Base-by-base conservation (phyloP, 1,140 invertebrate species). In the Papilio xuthus region DNA sequence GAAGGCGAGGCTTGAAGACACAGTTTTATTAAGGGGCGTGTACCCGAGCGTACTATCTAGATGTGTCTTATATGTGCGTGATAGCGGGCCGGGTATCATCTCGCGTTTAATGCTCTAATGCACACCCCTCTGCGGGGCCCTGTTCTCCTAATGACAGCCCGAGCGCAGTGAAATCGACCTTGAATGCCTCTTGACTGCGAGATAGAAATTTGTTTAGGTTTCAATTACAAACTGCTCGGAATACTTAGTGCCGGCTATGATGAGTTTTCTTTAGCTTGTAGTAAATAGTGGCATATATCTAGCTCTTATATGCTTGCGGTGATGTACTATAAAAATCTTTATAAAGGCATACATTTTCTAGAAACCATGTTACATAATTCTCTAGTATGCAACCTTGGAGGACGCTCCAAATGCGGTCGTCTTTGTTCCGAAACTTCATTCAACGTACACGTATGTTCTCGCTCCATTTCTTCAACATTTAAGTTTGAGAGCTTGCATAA, bases 71-170 rank as follows among this genome's bases (percentile, higher is more conserved):
- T 28, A 67, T 67, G 60, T 67, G 26, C 60, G 4, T 67, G 41
- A 73, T 73, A 73, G 71, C 71, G 28, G 42, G n/a, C 71, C 71
- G 37, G 37, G 71, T 73, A 73, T 73, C 71, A 42, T 76, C 74
- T 63, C 74, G n/a, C 74, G 37, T 76, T 76, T 73, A 63, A 63
- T 76, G 74, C 41, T 63, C 74, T 76, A 76, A 76, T 76, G 74
- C 74, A 76, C 74, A 76, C 74, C 74, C 74, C 74, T 76, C 28
- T 42, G n/a, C 53, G 37, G 53, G 53, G 74, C 28, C 32, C 74
- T 56, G 74, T 76, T 76, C 26, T 28, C 74, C 8, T 76, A 76
- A 76, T 76, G 74, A 76, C 74, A 56, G 73, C 18, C 23, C 53
- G 28, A 63, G 56, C 53, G 53, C 23, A 76, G 74, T 76, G 74